Conservation (phyloP, 2,888 invertebrate species). For the Vandiemenella viatica region DNA sequence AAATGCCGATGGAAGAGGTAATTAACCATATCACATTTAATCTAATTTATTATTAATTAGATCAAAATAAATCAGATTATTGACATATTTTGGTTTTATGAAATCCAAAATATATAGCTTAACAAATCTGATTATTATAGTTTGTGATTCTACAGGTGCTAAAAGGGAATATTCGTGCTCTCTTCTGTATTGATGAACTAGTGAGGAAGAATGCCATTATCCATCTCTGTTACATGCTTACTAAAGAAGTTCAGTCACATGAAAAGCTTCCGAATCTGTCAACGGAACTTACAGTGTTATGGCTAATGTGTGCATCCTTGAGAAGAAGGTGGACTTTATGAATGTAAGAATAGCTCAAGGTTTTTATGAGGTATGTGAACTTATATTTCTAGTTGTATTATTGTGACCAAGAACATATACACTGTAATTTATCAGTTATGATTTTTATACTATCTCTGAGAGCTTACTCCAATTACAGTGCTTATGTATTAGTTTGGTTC, state of each 20-base stretch:
- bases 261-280: slow-evolving; percentile 33
- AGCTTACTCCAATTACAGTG: too few relatives aligned
- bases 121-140: too few relatives aligned
- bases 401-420: background rate
- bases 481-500: too few relatives aligned
- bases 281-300: too few relatives aligned
- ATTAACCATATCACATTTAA: background rate
- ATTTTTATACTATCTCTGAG: too few relatives aligned
- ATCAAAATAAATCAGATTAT: too few relatives aligned
- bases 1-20: background rate
- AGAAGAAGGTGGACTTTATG: too few relatives aligned
- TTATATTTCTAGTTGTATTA: background rate
- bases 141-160: slow-evolving; percentile 30
- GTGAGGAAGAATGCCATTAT: slow-evolving; percentile 35
- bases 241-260: slow-evolving; percentile 29
- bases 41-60: too few relatives aligned
- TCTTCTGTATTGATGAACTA: slow-evolving; percentile 29
- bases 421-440: background rate
- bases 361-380: slow-evolving; percentile 28
- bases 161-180: slow-evolving; percentile 33
- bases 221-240: slow-evolving; percentile 35
- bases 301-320: too few relatives aligned
- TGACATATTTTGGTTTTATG: too few relatives aligned
- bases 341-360: slow-evolving; percentile 23
- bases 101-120: too few relatives aligned